Evolutionary conservation across 2,113 vertebrate species (phyloP), one percentile per base, ranked within the genome.

Genomic region (Scolopax mira): DNA sequence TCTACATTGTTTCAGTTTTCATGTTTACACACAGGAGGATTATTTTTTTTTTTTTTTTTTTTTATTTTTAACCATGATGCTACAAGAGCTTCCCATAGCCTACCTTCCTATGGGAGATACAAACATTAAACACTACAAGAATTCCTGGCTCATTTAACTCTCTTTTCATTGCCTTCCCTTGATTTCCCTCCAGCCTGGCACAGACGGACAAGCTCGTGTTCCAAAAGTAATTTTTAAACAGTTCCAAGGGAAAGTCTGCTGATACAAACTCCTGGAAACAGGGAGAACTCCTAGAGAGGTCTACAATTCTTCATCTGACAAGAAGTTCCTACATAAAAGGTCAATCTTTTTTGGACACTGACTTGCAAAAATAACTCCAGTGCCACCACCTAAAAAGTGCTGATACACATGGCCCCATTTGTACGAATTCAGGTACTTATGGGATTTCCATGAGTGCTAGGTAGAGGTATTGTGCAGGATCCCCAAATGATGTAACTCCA

Each of bases 1-100:
- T 98, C 98, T 98, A 98, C 97, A 97, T 96, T 90, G 85, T 90
- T 94, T 97, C 97, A 93, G 92, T 88, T 96, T 97, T 96, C 94
- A 98, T 97, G 97, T 98, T 98, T 98, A 98, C 97, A 98, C 96
- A 97, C 62, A 93, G 87, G 92, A 97, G 62, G 57, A 41, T 25
- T 79, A 89, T 37, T 58, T 30, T 41, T 35, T 21, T 28, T 79
- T 91, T 37, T 58, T 30, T 41, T 35, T 21, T 28, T 28, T 16
- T 80, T 89, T 67, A 89, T 87, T 96, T 97, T 97, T 86, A 89
- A 97, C 73, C 87, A 95, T 91, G 87, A 95, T 92, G 91, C 31
- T 33, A 96, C 85, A 96, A 96, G 58, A 97, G 91, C 72, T 89
- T 95, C 96, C 95, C 90, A 96, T 79, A 94, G 91, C 55, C 92